Evolutionary conservation across 2,113 vertebrate species (phyloP).

Genomic region (Pheucticus melanocephalus): DNA sequence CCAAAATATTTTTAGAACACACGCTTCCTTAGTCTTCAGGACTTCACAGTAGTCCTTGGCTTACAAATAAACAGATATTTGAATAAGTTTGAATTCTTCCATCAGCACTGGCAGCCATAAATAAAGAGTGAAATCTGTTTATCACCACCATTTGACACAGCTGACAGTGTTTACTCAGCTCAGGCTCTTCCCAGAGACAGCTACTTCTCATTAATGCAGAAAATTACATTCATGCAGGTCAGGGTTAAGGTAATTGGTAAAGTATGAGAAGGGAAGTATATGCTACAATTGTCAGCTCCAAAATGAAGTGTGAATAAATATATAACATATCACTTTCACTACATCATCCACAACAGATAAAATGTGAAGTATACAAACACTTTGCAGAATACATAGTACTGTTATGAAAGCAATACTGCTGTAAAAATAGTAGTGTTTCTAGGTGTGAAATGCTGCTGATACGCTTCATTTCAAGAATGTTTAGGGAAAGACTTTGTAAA

Average conservation of each 20-base stretch:
- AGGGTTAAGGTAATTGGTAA: conserved; percentile 50
- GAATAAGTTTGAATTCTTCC: background rate
- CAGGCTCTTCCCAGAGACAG: conserved; percentile 4
- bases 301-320: conserved; percentile 58
- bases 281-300: background rate
- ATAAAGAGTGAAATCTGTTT: conserved; percentile 39
- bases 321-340: background rate
- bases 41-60: background rate
- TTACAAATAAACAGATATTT: background rate
- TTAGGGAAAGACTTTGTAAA: background rate
- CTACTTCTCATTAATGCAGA: conserved; percentile 44
- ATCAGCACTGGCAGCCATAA: background rate
- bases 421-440: background rate
- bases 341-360: background rate
- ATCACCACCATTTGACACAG: conserved; percentile 34
- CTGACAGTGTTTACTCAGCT: conserved; percentile 24
- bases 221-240: conserved; percentile 23
- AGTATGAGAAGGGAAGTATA: conserved; percentile 26
- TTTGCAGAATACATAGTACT: background rate
- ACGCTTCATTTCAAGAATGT: background rate
- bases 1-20: background rate
- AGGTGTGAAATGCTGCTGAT: background rate
- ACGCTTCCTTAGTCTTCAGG: background rate
- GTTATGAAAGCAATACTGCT: background rate
- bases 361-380: background rate